Conservation (phyloP, 1,140 invertebrate genomes). For the Plodia interpunctella region DNA sequence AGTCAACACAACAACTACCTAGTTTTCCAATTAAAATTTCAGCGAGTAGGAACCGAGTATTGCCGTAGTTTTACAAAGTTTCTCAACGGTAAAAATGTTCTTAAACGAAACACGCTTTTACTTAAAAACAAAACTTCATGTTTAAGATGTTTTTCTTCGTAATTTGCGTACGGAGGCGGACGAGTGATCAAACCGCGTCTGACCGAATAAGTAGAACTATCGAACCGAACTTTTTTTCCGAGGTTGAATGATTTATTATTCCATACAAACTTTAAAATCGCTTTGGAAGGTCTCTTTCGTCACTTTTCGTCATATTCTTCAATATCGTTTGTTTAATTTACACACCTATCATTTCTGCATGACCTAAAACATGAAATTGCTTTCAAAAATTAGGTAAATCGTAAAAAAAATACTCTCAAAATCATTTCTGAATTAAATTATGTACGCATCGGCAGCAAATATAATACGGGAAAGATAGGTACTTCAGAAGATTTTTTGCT, state of each 20-base stretch:
- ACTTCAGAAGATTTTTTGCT: conserved; percentile 50
- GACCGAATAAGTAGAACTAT: no score
- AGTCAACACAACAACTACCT: conserved; percentile 15
- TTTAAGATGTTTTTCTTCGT: not conserved
- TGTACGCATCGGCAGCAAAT: conserved; percentile 18
- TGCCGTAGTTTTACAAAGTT: conserved; percentile 10
- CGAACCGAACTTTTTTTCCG: no score
- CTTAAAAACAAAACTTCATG: not conserved
- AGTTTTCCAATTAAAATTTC: conserved; percentile 27
- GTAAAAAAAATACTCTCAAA: not conserved
- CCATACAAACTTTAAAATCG: no score
- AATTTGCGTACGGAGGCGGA: no score
- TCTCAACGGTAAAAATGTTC: conserved; percentile 5
- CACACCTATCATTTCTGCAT: not conserved
- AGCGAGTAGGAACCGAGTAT: conserved; percentile 17
- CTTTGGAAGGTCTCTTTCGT: no score
- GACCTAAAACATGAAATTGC: not conserved
- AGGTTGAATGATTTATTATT: no score
- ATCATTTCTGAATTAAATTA: conserved; percentile 14
- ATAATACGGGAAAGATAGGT: conserved; percentile 24
- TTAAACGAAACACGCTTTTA: conserved; percentile 13
- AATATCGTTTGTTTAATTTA: no score
- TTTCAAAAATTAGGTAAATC: not conserved
- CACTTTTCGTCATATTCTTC: no score
- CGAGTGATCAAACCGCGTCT: no score